Evolutionary conservation across 2,888 invertebrate genomes (phyloP).

Genomic region (Rhyacophila evoluta): DNA sequence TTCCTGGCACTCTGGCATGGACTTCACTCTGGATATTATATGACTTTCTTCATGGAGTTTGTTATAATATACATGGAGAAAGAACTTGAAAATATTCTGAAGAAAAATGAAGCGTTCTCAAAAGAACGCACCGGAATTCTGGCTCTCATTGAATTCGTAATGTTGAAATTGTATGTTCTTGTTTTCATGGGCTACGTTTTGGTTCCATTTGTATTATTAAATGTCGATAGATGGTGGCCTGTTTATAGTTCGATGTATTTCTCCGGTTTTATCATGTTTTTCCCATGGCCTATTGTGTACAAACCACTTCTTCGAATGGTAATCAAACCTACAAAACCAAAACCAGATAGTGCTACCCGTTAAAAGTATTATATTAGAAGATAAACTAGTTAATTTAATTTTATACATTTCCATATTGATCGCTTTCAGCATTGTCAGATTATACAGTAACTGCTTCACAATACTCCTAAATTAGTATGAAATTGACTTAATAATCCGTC

Average conservation of each 20-base stretch:
- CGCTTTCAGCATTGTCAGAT: too few species aligned
- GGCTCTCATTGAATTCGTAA: conserved; percentile 67
- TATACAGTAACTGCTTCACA: too few species aligned
- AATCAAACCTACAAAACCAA: conserved; percentile 44
- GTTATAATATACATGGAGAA: conserved; percentile 87
- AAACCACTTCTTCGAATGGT: conserved; percentile 61
- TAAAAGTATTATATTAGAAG: neutral
- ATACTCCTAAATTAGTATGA: too few species aligned
- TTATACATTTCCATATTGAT: too few species aligned
- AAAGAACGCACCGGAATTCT: conserved; percentile 61
- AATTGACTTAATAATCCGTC: too few species aligned
- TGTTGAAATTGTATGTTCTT: conserved; percentile 80
- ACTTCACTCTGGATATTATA: conserved; percentile 92
- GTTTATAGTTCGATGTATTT: conserved; percentile 76
- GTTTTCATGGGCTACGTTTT: conserved; percentile 88
- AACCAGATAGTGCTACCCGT: conserved; percentile 5
- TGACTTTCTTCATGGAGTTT: conserved; percentile 93
- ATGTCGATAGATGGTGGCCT: conserved; percentile 75
- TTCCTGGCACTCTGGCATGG: conserved; percentile 98
- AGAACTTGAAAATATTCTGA: conserved; percentile 74
- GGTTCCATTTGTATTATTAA: conserved; percentile 79
- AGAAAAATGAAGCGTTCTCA: conserved; percentile 66
- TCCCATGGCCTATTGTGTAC: conserved; percentile 74
- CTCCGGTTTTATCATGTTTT: conserved; percentile 76
- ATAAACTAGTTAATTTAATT: too few species aligned